Conservation (phyloP, 2,888 invertebrate species). For the Spicauda simplicius region DNA sequence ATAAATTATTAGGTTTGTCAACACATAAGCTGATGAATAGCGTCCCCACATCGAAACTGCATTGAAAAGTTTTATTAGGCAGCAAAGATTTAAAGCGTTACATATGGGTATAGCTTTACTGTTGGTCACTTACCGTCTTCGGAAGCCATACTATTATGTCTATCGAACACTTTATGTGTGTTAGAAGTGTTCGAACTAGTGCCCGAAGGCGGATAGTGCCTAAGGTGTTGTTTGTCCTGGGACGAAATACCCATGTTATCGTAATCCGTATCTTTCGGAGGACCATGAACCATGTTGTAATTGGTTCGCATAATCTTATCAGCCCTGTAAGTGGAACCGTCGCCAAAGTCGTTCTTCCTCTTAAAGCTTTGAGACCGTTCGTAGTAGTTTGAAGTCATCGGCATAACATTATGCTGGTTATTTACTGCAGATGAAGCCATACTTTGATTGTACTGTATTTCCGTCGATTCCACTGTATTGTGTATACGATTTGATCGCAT, state of each 20-base stretch:
- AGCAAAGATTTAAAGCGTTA: slow-evolving; percentile 44
- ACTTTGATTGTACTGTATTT: slow-evolving; percentile 69
- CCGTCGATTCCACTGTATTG: slow-evolving; percentile 71
- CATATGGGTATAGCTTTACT: slow-evolving; percentile 23
- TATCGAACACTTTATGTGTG: slow-evolving; percentile 70
- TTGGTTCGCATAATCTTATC: slow-evolving; percentile 76
- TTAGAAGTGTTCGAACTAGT: slow-evolving; percentile 57
- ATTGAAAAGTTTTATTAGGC: slow-evolving; percentile 47
- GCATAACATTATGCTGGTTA: slow-evolving; percentile 63
- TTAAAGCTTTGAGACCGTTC: slow-evolving; percentile 69
- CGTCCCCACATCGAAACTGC: slow-evolving; percentile 44
- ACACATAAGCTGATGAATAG: slow-evolving; percentile 55
- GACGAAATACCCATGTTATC: slow-evolving; percentile 56
- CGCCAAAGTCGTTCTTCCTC: slow-evolving; percentile 74
- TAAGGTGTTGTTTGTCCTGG: slow-evolving; percentile 61
- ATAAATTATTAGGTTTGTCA: slow-evolving; percentile 42
- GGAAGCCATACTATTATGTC: slow-evolving; percentile 64
- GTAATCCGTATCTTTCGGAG: slow-evolving; percentile 63
- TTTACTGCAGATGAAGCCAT: slow-evolving; percentile 55
- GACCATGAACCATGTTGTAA: slow-evolving; percentile 67
- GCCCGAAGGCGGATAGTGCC: slow-evolving; percentile 65
- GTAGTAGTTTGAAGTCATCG: slow-evolving; percentile 69
- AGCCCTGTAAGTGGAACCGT: slow-evolving; percentile 66
- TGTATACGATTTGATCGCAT: slow-evolving; percentile 68
- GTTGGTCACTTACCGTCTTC: slow-evolving; percentile 70